Evolutionary conservation across 2,888 invertebrate species (phyloP).

Genomic region (Theretra japonica): DNA sequence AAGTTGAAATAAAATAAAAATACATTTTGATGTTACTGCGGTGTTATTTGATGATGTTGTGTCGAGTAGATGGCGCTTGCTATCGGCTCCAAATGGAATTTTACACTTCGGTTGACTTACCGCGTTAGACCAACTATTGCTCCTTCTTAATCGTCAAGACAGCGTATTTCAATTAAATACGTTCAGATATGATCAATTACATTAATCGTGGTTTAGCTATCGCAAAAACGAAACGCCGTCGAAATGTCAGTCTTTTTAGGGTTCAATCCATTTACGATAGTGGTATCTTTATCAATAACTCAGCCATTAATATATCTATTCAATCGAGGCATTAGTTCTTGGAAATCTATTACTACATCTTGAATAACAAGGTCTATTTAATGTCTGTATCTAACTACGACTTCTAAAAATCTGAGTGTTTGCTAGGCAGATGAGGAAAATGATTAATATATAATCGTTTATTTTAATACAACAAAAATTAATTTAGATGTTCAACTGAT

Average conservation of each 20-base stretch:
- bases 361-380: conserved; percentile 27
- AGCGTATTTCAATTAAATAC: conserved; percentile 63
- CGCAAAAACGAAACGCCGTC: conserved; percentile 58
- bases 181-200: conserved; percentile 54
- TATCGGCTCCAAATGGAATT: conserved; percentile 24
- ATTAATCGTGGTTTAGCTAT: conserved; percentile 65
- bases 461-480: not conserved
- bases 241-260: conserved; percentile 42
- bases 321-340: conserved; percentile 23
- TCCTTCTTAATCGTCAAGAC: conserved; percentile 39
- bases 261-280: conserved; percentile 39
- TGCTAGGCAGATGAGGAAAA: not conserved
- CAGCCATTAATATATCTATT: conserved; percentile 6
- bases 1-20: conserved; percentile 50
- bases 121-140: conserved; percentile 32
- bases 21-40: conserved; percentile 25
- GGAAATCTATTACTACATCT: conserved; percentile 31
- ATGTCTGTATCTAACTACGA: not conserved
- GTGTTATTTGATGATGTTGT: conserved; percentile 27
- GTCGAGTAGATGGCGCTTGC: conserved; percentile 22
- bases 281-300: conserved; percentile 21
- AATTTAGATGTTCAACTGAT: not conserved
- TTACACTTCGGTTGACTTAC: conserved; percentile 2
- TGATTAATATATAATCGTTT: not conserved
- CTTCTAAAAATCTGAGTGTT: not conserved